Evolutionary conservation across 2,888 invertebrate species (phyloP), one percentile per base, ranked within the genome.

Genomic region (Coleophora flavipennella): DNA sequence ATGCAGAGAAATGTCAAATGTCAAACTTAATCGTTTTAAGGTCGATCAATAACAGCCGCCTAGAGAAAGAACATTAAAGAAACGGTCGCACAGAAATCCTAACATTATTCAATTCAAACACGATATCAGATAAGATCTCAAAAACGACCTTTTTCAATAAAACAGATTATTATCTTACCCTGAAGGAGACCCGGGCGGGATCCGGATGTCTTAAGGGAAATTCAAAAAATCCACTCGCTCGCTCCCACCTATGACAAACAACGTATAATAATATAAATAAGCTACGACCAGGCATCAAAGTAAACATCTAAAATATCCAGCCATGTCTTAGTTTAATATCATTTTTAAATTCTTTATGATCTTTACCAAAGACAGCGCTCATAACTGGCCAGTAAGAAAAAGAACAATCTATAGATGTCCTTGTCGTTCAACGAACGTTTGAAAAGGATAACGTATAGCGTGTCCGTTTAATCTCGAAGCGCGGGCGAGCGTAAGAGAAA

Each of bases 311-410:
- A 38, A 39, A 33, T 29, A 34, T 38, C 34, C 34, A 29, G 27
- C 27, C 26, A 38, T 34, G 34, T 28, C 34, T 38, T 33, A 9
- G 38, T 38, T 20, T 20, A 60, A 59, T 62, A 65, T 65, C 59
- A 64, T 64, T 65, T 65, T 63, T 58, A 58, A 67, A 65, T 67
- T 64, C 63, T 63, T 64, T 67, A 66, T 62, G 62, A 62, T 56
- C 59, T 48, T 33, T 33, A 12, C 51, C 55, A 55, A 53, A 53
- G 54, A 55, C 57, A 47, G 49, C 47, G 41, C 48, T 59, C 59
- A 59, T 57, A 61, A 59, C 60, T 55, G 57, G 51, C 48, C 45
- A 40, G 42, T 38, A 42, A 46, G 43, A 61, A 60, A 57, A 56
- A 57, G 39, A 31, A 48, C 47, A 44, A 39, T 42, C 44, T 46